phyloP scores from a whole-genome alignment of 1,140 invertebrate genomes.

The Eciton burchellii region DNA sequence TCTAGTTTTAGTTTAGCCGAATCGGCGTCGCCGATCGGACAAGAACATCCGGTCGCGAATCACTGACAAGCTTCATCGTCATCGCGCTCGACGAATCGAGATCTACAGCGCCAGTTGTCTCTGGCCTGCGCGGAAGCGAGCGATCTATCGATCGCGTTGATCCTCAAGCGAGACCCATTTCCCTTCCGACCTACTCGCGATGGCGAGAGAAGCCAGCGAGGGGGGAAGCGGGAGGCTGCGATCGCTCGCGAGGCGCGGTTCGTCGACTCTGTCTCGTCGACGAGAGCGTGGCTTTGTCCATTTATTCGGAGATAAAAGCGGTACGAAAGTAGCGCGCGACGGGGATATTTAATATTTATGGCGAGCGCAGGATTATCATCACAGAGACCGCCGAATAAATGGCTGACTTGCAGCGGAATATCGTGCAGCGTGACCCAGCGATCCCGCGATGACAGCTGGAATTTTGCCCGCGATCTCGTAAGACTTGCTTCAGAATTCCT shows the following conservation, averaged over 20 bases:
- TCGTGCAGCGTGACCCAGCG: too few species aligned
- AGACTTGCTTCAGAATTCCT: too few species aligned
- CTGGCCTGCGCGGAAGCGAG: conserved; percentile 6
- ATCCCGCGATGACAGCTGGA: too few species aligned
- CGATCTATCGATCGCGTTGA: conserved; percentile 62
- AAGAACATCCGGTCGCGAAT: neutral
- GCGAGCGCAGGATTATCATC: too few species aligned
- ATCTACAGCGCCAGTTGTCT: conserved; percentile 13
- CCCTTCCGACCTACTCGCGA: conserved; percentile 64
- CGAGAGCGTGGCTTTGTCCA: conserved; percentile 7
- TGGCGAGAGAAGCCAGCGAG: too few species aligned
- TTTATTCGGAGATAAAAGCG: neutral
- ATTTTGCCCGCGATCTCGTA: too few species aligned
- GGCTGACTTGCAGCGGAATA: too few species aligned
- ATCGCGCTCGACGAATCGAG: too few species aligned
- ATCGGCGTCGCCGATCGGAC: too few species aligned
- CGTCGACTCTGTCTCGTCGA: conserved; percentile 9
- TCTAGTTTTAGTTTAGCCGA: too few species aligned
- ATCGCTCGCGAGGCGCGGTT: conserved; percentile 38
- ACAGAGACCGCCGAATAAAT: neutral
- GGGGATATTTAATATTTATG: conserved; percentile 16
- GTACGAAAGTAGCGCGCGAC: neutral
- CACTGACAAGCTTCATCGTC: neutral
- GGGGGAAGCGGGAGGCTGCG: too few species aligned
- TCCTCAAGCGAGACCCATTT: conserved; percentile 50